These are phyloP conservation scores for Neuroterus valhalla DNA, from an alignment of 1,140 invertebrate species.

Conservation along the genomic window DNA sequence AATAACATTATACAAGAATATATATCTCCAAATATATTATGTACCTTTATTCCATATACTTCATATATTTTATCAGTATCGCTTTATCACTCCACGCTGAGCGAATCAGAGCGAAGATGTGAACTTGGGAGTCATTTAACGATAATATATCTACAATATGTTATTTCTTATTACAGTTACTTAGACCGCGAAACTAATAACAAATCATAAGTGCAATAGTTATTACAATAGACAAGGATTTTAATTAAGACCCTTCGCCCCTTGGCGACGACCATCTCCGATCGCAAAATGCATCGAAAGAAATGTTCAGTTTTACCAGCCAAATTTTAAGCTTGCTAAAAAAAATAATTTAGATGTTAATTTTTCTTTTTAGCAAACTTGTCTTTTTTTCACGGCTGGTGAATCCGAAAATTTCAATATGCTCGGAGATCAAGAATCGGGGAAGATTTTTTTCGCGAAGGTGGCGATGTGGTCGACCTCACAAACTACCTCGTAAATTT, in stretches of 20 bases:
- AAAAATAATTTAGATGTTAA: not conserved
- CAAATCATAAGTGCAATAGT: constrained; percentile 76
- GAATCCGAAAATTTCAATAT: constrained; percentile 40
- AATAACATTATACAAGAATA: constrained; percentile 41
- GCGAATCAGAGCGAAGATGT: constrained; percentile 30
- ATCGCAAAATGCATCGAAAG: not conserved
- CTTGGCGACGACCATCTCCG: constrained; percentile 30
- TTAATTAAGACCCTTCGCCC: constrained; percentile 33
- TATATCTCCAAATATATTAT: constrained; percentile 48
- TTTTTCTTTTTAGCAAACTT: not conserved
- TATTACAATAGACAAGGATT: constrained; percentile 71
- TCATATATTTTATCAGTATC: constrained; percentile 61
- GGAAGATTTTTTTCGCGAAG: constrained; percentile 25
- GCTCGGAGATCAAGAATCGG: not conserved
- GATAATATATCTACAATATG: constrained; percentile 58
- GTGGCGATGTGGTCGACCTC: constrained; percentile 20
- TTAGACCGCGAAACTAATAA: constrained; percentile 49
- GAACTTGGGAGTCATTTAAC: constrained; percentile 60
- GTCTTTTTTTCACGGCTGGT: not conserved
- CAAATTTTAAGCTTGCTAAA: constrained; percentile 1
- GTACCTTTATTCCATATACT: constrained; percentile 47
- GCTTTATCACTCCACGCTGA: constrained; percentile 39
- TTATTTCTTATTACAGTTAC: constrained; percentile 55
- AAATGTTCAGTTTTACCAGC: constrained; percentile 29
- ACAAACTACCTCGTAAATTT: constrained; percentile 68